Percentiles rank a stretch among this genome's conserved stretches.
Evolutionary conservation across 37 sponge, comb jelly and placozoan genomes (phyloP).

Genomic region (Theonella swinhoei): DNA sequence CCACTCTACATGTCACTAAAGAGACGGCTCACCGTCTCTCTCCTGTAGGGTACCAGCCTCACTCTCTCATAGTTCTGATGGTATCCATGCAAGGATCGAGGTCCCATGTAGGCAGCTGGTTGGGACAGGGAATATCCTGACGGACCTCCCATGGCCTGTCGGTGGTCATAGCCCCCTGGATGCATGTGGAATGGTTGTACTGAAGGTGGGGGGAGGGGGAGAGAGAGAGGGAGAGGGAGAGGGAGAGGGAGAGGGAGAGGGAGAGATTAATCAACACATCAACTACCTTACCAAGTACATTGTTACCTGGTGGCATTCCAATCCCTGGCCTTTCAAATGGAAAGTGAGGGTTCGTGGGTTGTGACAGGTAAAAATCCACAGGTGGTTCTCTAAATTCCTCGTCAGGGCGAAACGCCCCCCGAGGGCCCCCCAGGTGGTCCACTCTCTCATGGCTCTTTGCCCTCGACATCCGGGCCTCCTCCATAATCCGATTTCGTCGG

Average conservation of each 20-base stretch:
- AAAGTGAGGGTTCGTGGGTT: constrained; percentile 18
- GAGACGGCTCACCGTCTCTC: neutral
- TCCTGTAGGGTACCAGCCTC: neutral
- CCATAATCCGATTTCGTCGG: neutral
- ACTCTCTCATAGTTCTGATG: neutral
- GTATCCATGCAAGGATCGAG: neutral
- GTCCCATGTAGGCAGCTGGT: constrained; percentile 20
- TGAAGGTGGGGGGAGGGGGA: neutral
- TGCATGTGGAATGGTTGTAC: neutral
- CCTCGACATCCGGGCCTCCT: neutral
- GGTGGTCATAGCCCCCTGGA: constrained; percentile 14
- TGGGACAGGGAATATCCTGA: constrained; percentile 75
- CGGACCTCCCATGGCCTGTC: constrained; percentile 27
- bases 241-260: no score
- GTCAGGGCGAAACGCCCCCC: neutral
- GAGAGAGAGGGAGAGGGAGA: no score
- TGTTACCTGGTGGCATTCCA: no score
- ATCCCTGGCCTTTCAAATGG: neutral
- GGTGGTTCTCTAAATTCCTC: neutral
- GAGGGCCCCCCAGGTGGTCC: neutral
- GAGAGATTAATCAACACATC: no score
- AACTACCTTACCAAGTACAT: no score
- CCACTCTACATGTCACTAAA: no score
- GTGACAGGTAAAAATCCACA: constrained; percentile 51
- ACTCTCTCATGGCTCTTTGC: neutral